A percentile compares a stretch with the other conserved stretches of the same genome.
These are phyloP conservation scores for Muschampia plurimacula DNA, from an alignment of 2,888 invertebrate species.

Conservation along the genomic window DNA sequence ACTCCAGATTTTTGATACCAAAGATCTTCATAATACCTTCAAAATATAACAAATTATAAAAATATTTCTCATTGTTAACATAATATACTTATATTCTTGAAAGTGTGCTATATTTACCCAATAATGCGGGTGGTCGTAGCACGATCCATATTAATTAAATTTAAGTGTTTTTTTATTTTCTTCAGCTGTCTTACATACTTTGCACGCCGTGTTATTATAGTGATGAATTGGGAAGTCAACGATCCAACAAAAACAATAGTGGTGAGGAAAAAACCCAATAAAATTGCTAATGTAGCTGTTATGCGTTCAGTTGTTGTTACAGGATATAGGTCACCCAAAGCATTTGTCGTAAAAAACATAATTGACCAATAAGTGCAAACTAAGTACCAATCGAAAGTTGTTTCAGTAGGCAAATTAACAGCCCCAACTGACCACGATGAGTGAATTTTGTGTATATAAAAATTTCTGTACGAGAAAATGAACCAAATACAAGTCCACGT, in stretches of 20 bases:
- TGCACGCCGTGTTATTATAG: constrained; percentile 76
- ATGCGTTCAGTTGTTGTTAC: constrained; percentile 73
- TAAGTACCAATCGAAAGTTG: constrained; percentile 74
- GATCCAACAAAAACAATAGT: constrained; percentile 82
- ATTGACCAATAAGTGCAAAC: constrained; percentile 80
- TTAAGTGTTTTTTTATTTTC: constrained; percentile 76
- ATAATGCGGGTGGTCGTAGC: constrained; percentile 73
- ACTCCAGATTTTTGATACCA: constrained; percentile 84
- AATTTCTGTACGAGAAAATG: constrained; percentile 69
- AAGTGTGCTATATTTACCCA: constrained; percentile 55
- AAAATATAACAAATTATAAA: constrained; percentile 23
- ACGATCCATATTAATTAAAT: constrained; percentile 72
- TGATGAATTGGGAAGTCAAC: constrained; percentile 80
- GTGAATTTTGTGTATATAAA: constrained; percentile 64
- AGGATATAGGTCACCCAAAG: constrained; percentile 78
- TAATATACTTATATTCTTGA: neutral
- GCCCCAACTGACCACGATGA: constrained; percentile 73
- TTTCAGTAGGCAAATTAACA: constrained; percentile 69
- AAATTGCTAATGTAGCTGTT: constrained; percentile 66
- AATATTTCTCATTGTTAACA: neutral
- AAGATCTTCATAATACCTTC: constrained; percentile 80
- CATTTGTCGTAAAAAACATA: constrained; percentile 77
- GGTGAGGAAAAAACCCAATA: constrained; percentile 76
- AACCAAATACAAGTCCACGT: constrained; percentile 81
- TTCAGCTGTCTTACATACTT: constrained; percentile 73